Base-by-base conservation (phyloP, 1,140 invertebrate species). In the Meloidogyne chitwoodi region DNA sequence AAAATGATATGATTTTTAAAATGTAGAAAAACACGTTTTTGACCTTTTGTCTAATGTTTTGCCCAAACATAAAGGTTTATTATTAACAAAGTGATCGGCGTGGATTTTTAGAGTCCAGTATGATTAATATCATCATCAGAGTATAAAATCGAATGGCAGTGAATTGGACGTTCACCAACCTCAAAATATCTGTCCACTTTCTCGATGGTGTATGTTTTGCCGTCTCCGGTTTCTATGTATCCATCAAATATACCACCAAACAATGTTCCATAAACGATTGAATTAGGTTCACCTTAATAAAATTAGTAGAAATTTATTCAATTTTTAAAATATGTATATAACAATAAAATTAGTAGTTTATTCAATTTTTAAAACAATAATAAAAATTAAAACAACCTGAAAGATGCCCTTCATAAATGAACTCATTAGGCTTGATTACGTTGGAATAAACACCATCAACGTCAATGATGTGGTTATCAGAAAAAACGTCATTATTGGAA, bases 181-280 rank as follows among this genome's bases (percentile, higher is more conserved):
- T 79, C 79, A 56, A 84, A 88, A 79, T 89, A 90, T 88, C 93
- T 91, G 83, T 92, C 91, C 62, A 93, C 91, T 88, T 92, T 92
- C 89, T 99, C 96, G 79, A 99, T 92, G 88, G 93, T 97, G 90
- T 91, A 98, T 63, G 91, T 91, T 73, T 91, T 92, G 81, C 91
- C 90, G 31, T 88, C 85, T 62, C 91, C 89, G 76, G 93, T 92
- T 81, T 92, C 89, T 79, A 99, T 94, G 89, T 94, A 93, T 66
- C 96, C 96, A 87, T 96, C 93, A 89, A 98, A 98, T 72, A 97
- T 91, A 76, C 96, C 96, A 88, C 95, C 92, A 80, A 91, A 91
- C 86, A 99, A 91, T 83, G 94, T 95, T 77, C 96, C 95, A 90
- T 93, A 95, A 80, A 94, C 94, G 76, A 90, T 88, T 84, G 93